phyloP scores from a whole-genome alignment of 30 jellyfish, hydroid and myxozoan species.

The Rhopilema esculentum region DNA sequence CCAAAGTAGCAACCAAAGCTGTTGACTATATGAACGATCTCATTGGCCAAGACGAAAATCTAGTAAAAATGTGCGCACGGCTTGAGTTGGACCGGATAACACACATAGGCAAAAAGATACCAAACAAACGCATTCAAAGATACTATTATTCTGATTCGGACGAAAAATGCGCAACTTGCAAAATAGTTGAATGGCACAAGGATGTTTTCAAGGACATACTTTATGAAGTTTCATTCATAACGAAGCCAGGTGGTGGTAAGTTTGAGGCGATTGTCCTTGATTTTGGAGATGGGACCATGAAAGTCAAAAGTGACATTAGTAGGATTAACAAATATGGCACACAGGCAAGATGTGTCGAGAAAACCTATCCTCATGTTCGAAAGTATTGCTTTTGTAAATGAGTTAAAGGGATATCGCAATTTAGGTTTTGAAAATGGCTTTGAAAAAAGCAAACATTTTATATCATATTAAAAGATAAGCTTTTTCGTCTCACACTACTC shows the following conservation, averaged over 20 bases:
- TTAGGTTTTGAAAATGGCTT: neutral
- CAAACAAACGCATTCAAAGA: conserved; percentile 22
- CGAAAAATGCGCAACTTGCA: conserved; percentile 50
- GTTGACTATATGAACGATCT: conserved; percentile 23
- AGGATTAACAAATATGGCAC: conserved; percentile 70
- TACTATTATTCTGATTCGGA: neutral
- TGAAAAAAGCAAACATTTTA: too few species aligned
- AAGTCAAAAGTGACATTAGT: conserved; percentile 53
- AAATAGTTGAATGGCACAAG: neutral
- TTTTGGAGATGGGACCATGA: neutral
- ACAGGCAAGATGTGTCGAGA: conserved; percentile 84
- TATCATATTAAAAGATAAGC: too few species aligned
- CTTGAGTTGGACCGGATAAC: conserved; percentile 14
- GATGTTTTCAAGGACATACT: neutral
- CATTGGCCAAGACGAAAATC: neutral
- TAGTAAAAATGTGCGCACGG: conserved; percentile 20
- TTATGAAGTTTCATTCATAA: conserved; percentile 43
- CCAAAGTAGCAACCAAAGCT: conserved; percentile 33
- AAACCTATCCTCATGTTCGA: conserved; percentile 63
- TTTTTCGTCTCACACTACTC: too few species aligned
- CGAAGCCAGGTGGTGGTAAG: conserved; percentile 65
- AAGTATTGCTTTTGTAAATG: conserved; percentile 76
- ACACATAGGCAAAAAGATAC: conserved; percentile 20
- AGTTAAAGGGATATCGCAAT: neutral
- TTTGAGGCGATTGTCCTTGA: conserved; percentile 56